These are phyloP conservation scores for Oreochromis aureus DNA, from an alignment of 2,113 vertebrate species.

Conservation along the genomic window DNA sequence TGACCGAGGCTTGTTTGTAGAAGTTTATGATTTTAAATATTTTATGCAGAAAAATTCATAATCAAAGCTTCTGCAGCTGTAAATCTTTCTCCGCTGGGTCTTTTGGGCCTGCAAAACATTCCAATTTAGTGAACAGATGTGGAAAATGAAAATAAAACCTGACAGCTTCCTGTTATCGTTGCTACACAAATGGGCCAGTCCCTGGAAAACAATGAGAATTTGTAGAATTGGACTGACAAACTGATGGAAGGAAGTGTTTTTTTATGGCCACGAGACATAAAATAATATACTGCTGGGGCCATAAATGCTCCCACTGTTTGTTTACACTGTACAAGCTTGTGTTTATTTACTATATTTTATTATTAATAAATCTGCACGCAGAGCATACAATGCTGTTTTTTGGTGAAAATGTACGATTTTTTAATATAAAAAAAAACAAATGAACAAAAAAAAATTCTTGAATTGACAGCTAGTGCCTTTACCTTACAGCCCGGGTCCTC, in stretches of 20 bases:
- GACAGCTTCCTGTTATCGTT: background rate
- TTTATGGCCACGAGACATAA: background rate
- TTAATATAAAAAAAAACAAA: background rate
- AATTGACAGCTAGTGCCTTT: background rate
- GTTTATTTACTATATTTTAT: background rate
- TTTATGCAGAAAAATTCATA: background rate
- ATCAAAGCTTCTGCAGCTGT: background rate
- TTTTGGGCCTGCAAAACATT: background rate
- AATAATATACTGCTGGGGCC: background rate
- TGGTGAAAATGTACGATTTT: background rate
- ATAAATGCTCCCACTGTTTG: background rate
- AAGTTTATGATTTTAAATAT: background rate
- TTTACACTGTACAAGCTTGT: background rate
- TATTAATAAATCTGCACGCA: background rate
- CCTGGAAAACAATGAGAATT: background rate
- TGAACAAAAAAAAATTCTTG: background rate
- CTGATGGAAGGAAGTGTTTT: background rate
- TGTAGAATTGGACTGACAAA: background rate
- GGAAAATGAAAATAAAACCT: background rate
- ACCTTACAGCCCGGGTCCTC: background rate
- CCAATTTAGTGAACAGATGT: background rate
- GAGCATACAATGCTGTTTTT: background rate
- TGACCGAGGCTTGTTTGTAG: background rate
- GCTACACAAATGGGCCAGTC: fast-evolving
- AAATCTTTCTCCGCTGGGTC: background rate